Conservation (phyloP, 2,113 vertebrate genomes). For the Mormyrus lacerda region DNA sequence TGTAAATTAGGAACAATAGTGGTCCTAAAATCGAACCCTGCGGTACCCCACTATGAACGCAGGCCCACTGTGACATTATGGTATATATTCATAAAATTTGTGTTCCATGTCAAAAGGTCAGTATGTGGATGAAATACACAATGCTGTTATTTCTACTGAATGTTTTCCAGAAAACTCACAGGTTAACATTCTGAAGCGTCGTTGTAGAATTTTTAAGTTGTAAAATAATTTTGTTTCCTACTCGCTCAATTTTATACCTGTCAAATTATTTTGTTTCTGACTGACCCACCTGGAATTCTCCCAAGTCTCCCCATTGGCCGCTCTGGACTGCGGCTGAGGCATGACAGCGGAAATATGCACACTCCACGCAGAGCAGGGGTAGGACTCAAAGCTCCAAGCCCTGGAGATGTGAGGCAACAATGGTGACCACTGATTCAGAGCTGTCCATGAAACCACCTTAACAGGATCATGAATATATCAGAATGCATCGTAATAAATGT, state of each 20-base stretch:
- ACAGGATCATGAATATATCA: neutral
- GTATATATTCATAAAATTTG: too few relatives aligned
- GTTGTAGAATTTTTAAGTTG: neutral
- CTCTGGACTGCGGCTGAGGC: neutral
- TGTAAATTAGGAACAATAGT: too few relatives aligned
- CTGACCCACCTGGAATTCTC: neutral
- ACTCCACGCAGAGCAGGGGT: neutral
- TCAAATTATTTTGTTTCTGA: neutral
- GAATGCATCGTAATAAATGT: neutral
- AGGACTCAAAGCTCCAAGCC: neutral
- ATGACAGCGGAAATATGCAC: neutral
- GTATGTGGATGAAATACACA: too few relatives aligned
- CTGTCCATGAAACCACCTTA: neutral
- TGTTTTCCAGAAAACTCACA: too few relatives aligned
- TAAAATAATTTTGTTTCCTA: neutral
- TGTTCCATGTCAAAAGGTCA: too few relatives aligned
- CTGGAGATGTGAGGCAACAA: neutral
- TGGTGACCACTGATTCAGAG: neutral
- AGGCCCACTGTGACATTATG: too few relatives aligned
- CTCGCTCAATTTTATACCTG: neutral
- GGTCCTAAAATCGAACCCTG: too few relatives aligned
- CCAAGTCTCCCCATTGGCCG: neutral
- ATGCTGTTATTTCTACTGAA: too few relatives aligned
- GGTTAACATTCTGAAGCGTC: neutral
- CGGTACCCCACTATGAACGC: too few relatives aligned